Percentiles rank a stretch among this genome's conserved stretches.
Conservation (phyloP, 1,140 invertebrate species). For the Drosophila saltans region DNA sequence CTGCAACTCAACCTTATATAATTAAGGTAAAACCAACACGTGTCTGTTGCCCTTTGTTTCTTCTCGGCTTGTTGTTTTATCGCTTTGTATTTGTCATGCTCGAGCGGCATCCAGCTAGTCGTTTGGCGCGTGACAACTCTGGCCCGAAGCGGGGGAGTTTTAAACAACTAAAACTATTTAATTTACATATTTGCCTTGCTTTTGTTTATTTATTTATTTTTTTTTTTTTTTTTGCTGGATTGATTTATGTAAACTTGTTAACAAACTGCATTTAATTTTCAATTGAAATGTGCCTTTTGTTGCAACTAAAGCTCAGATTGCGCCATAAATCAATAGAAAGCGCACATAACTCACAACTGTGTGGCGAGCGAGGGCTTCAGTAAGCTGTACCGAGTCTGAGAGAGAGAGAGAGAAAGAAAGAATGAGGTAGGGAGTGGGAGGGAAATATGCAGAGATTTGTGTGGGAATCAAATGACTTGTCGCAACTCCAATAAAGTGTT, state of each 20-base stretch:
- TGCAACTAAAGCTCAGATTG: slow-evolving; percentile 65
- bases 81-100: slow-evolving; percentile 39
- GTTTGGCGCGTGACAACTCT: slow-evolving; percentile 73
- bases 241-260: slow-evolving; percentile 29
- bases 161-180: slow-evolving; percentile 7
- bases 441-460: slow-evolving; percentile 73
- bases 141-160: slow-evolving; percentile 35
- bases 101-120: slow-evolving; percentile 20
- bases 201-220: slow-evolving; percentile 9
- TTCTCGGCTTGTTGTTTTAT: slow-evolving; percentile 18
- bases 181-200: slow-evolving; percentile 21
- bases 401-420: slow-evolving; percentile 11
- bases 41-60: slow-evolving; percentile 50
- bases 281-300: slow-evolving; percentile 30
- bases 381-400: background rate
- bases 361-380: slow-evolving; percentile 16
- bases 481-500: slow-evolving; percentile 77
- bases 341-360: slow-evolving; percentile 74
- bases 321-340: slow-evolving; percentile 81
- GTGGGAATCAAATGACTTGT: slow-evolving; percentile 78
- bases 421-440: slow-evolving; percentile 22
- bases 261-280: slow-evolving; percentile 25
- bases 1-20: slow-evolving; percentile 60
- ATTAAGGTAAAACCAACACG: slow-evolving; percentile 75
- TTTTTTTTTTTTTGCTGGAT: slow-evolving; percentile 17